Percentiles rank a stretch among this genome's conserved stretches.
Evolutionary conservation across 2,888 invertebrate species (phyloP).

Genomic region (Pilophorus perplexus): DNA sequence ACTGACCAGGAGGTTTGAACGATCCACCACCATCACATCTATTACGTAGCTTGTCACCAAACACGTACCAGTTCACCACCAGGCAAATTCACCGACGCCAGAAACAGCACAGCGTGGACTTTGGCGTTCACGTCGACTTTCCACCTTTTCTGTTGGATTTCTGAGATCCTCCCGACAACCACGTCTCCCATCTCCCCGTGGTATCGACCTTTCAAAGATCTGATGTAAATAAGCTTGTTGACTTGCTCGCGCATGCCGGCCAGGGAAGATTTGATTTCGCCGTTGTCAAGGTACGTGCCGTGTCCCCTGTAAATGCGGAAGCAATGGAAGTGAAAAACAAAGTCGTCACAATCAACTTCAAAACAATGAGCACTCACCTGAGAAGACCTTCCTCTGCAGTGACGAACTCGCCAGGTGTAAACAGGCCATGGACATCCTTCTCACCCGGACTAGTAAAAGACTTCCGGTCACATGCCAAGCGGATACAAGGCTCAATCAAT

Average conservation of each 20-base stretch:
- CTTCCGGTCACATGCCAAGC: slow-evolving; percentile 27
- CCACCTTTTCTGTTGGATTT: slow-evolving; percentile 93
- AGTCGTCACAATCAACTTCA: too few species aligned
- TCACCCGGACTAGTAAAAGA: slow-evolving; percentile 36
- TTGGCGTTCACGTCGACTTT: slow-evolving; percentile 92
- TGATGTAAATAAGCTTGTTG: slow-evolving; percentile 89
- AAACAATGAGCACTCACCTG: too few species aligned
- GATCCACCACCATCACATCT: too few species aligned
- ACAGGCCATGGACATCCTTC: slow-evolving; percentile 60
- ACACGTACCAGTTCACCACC: slow-evolving; percentile 81
- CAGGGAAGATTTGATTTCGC: slow-evolving; percentile 84
- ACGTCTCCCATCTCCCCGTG: slow-evolving; percentile 96
- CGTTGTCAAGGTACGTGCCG: slow-evolving; percentile 85
- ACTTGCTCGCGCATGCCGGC: slow-evolving; percentile 93
- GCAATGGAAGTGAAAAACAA: too few species aligned
- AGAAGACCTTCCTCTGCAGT: slow-evolving; percentile 79
- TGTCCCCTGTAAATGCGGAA: slow-evolving; percentile 79
- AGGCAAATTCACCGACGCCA: slow-evolving; percentile 95
- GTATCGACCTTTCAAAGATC: slow-evolving; percentile 86
- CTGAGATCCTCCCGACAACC: slow-evolving; percentile 88
- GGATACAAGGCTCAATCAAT: not conserved
- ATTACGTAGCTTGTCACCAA: too few species aligned
- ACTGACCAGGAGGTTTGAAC: too few species aligned
- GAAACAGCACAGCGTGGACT: slow-evolving; percentile 77
- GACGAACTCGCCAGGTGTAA: slow-evolving; percentile 85